These are phyloP conservation scores for Brachyhypopomus occidentalis DNA, from an alignment of 2,113 vertebrate species.

Conservation along the genomic window DNA sequence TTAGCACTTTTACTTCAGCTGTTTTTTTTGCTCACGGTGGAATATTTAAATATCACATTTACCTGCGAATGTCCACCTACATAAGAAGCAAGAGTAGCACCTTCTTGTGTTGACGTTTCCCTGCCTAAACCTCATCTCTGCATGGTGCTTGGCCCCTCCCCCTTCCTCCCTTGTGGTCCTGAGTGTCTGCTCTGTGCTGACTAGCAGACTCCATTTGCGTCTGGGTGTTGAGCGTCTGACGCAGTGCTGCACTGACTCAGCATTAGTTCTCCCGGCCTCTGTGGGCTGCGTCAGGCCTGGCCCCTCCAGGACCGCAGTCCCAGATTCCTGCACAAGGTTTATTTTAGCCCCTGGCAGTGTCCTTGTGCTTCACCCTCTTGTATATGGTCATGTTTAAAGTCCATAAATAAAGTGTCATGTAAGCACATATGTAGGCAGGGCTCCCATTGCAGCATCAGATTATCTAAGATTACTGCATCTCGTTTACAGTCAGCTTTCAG, in stretches of 20 bases:
- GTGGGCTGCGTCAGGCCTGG: background rate
- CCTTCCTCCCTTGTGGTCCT: background rate
- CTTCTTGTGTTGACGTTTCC: too few relatives aligned
- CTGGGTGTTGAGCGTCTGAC: constrained; percentile 31
- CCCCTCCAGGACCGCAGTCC: background rate
- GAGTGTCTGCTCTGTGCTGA: constrained; percentile 42
- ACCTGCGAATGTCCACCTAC: too few relatives aligned
- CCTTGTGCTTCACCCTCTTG: constrained; percentile 12
- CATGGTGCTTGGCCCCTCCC: background rate
- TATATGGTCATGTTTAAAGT: constrained; percentile 50
- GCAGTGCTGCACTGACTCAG: constrained; percentile 25
- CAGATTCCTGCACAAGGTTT: constrained; percentile 13
- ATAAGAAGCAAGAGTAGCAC: too few relatives aligned
- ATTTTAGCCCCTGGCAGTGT: constrained; percentile 45
- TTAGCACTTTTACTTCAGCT: too few relatives aligned
- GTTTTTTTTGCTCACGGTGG: too few relatives aligned
- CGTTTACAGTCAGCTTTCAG: background rate
- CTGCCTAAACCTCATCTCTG: too few relatives aligned
- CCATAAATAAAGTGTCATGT: constrained; percentile 61
- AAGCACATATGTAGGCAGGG: constrained; percentile 47
- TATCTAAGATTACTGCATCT: background rate
- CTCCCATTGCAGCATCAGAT: background rate
- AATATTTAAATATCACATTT: too few relatives aligned
- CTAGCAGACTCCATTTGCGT: constrained; percentile 54
- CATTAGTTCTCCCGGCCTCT: constrained; percentile 13